phyloP scores from a whole-genome alignment of 2,888 invertebrate genomes.

The Morpho achilles region DNA sequence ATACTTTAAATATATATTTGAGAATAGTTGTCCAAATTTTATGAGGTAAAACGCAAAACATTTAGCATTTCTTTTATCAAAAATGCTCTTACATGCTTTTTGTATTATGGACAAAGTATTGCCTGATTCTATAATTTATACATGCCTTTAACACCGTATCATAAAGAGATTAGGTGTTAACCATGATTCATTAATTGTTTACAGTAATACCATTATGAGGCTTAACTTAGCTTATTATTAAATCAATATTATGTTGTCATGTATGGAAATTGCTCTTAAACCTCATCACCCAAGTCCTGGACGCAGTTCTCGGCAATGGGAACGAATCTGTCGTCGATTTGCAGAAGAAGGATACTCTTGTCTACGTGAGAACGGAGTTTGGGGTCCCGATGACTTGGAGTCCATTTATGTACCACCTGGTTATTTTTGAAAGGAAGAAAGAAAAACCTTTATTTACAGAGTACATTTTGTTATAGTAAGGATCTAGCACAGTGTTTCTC shows the following conservation, averaged over 20 bases:
- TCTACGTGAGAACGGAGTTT: slow-evolving; percentile 94
- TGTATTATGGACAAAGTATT: no score
- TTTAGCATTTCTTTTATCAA: no score
- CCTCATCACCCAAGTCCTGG: slow-evolving; percentile 86
- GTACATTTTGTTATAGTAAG: no score
- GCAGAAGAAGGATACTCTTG: slow-evolving; percentile 93
- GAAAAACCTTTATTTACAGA: no score
- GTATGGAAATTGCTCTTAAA: slow-evolving; percentile 40
- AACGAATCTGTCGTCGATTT: slow-evolving; percentile 95
- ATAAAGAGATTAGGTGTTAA: not conserved
- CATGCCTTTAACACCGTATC: no score
- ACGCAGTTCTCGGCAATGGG: slow-evolving; percentile 95
- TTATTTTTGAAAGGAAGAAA: slow-evolving; percentile 1
- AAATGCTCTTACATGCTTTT: no score
- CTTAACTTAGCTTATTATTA: not conserved
- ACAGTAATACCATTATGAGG: not conserved
- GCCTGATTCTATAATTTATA: no score
- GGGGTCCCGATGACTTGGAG: slow-evolving; percentile 93
- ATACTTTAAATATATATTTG: no score
- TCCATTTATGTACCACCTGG: slow-evolving; percentile 95
- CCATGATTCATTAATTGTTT: not conserved
- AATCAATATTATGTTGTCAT: not conserved
- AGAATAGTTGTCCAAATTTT: no score
- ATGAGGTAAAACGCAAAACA: no score
- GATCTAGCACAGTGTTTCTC: not conserved